Evolutionary conservation across 2,797 vertebrate genomes (phyloP), one percentile per base, ranked within the genome.

Genomic region (Scomberomorus guttatus): DNA sequence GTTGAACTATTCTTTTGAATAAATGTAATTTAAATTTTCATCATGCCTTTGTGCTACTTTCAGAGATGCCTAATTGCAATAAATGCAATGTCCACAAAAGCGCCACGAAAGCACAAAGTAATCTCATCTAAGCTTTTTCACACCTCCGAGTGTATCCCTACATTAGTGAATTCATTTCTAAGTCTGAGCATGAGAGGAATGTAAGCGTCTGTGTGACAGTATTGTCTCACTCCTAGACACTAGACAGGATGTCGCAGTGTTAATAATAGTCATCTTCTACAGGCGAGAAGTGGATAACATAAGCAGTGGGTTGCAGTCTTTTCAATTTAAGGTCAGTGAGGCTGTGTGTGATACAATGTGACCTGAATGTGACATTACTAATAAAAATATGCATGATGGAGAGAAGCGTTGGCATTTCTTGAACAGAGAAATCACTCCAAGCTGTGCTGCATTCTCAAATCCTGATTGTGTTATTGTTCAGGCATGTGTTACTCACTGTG

Each of bases 151-250:
- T 81, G 48, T 22, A 59, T 57, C 42, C 9, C 64, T 24, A 9
- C 56, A 54, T 51, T 57, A 82, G 3, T 55, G 56, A 77, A 27
- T 78, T 71, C 77, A 61, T 81, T 75, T 83, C 52, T 74, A 59
- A 77, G 81, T 83, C 86, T 83, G 77, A 88, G 86, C 75, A 93
- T 90, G 79, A 86, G 22, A 83, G 86, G 89, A 93, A 94, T 93
- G 86, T 84, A 52, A 80, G 70, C 84, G 62, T 75, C 80, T 88
- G 83, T 87, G 89, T 84, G 85, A 60, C 64, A 63, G 52, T 72
- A 77, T 88, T 90, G 87, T 90, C 82, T 83, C 52, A 2, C 69
- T 78, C 22, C 20, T 59, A 77, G 70, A 83, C 86, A 80, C 75
- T 17, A 67, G 27, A 75, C 81, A 86, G 82, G 81, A 86, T 64